phyloP scores from a whole-genome alignment of 2,113 vertebrate genomes.

The Eretmochelys imbricata region DNA sequence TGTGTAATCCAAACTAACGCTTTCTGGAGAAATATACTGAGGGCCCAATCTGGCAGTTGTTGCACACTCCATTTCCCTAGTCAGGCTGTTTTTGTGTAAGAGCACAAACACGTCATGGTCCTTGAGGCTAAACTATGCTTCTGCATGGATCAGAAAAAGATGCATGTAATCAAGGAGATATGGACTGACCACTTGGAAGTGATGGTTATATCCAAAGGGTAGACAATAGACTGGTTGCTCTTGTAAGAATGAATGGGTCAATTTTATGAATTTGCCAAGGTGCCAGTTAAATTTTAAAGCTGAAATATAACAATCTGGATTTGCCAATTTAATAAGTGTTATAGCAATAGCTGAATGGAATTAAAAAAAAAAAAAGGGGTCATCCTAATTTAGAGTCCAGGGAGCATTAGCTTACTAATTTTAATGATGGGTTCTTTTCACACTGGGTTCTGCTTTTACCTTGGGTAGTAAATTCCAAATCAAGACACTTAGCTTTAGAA shows the following conservation, averaged over 20 bases:
- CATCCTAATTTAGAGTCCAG: not conserved
- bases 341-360: too few species aligned
- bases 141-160: not conserved
- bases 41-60: not conserved
- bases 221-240: not conserved
- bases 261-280: not conserved
- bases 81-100: not conserved
- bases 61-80: not conserved
- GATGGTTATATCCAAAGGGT: not conserved
- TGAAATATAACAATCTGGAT: not conserved
- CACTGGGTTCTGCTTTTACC: not conserved
- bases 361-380: not conserved
- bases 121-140: not conserved
- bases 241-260: not conserved
- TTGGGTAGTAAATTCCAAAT: not conserved
- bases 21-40: not conserved
- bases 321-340: not conserved
- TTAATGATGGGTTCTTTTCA: not conserved
- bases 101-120: not conserved
- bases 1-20: not conserved
- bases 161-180: not conserved
- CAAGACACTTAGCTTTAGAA: not conserved
- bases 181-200: not conserved
- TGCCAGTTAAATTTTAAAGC: not conserved
- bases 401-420: not conserved